A percentile compares a stretch with the other conserved stretches of the same genome.
Evolutionary conservation across 2,888 invertebrate species (phyloP).

Genomic region (Metallyticus violacea): DNA sequence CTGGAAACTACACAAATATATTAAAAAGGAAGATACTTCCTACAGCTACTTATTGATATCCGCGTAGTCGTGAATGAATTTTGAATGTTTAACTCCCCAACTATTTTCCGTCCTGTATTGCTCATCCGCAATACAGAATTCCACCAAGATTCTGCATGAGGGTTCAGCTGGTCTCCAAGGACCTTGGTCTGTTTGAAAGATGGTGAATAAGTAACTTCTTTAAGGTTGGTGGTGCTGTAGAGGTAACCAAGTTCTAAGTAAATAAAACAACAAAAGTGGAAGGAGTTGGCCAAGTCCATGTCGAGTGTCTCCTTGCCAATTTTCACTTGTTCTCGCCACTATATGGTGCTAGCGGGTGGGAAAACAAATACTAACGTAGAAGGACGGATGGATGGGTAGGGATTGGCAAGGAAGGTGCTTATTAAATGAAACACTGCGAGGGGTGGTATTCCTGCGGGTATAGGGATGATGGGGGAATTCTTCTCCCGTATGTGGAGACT

Average conservation of each 20-base stretch:
- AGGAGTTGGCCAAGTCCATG: neutral
- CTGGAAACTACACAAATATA: too few species aligned
- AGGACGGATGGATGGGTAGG: neutral
- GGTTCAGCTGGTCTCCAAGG: too few species aligned
- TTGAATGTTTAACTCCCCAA: too few species aligned
- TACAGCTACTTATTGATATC: too few species aligned
- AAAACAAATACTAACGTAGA: constrained; percentile 24
- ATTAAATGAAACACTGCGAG: constrained; percentile 30
- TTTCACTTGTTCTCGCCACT: neutral
- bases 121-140: too few species aligned
- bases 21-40: too few species aligned
- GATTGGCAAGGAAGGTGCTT: constrained; percentile 27
- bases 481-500: constrained; percentile 15
- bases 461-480: constrained; percentile 10
- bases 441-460: constrained; percentile 25
- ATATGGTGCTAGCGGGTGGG: neutral
- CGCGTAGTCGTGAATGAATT: too few species aligned
- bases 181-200: too few species aligned
- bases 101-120: too few species aligned
- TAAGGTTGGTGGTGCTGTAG: neutral
- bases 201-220: too few species aligned
- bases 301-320: neutral
- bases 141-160: too few species aligned
- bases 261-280: neutral
- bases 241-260: neutral